Percentiles rank a stretch among this genome's conserved stretches.
phyloP scores from a whole-genome alignment of 1,140 invertebrate genomes.

The Caenorhabditis brenneri region DNA sequence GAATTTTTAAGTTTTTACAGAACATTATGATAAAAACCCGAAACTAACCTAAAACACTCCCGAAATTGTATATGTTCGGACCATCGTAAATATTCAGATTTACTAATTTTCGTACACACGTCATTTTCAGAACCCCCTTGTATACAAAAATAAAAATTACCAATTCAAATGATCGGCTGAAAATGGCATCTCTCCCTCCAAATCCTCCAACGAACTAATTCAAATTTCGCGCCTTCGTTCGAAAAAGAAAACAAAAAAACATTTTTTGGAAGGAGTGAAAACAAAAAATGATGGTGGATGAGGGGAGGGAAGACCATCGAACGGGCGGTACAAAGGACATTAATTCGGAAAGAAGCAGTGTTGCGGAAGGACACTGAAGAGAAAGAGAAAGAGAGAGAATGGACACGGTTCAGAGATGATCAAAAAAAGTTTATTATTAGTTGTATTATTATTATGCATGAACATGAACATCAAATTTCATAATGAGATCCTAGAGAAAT shows the following conservation, averaged over 20 bases:
- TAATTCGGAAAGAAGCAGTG: slow-evolving; percentile 43
- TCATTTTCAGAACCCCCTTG: too few species aligned
- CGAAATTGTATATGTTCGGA: too few species aligned
- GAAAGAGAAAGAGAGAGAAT: neutral
- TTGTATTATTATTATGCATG: neutral
- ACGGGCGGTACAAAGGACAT: slow-evolving; percentile 26
- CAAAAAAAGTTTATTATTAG: neutral
- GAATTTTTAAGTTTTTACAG: neutral
- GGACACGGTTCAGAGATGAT: slow-evolving; percentile 25
- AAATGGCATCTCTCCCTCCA: too few species aligned
- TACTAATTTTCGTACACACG: too few species aligned
- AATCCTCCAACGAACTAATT: too few species aligned
- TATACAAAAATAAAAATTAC: too few species aligned
- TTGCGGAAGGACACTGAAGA: slow-evolving; percentile 13
- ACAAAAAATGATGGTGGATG: neutral
- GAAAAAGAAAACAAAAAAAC: neutral
- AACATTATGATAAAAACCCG: neutral
- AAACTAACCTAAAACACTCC: too few species aligned
- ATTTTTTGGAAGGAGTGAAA: neutral
- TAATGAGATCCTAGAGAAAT: too few species aligned
- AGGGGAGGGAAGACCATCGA: neutral
- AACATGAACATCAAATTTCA: slow-evolving; percentile 4
- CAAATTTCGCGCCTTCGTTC: neutral
- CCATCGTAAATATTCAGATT: neutral
- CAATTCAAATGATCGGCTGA: too few species aligned